Evolutionary conservation across 2,797 vertebrate species (phyloP).

Genomic region (Valencia hispanica): DNA sequence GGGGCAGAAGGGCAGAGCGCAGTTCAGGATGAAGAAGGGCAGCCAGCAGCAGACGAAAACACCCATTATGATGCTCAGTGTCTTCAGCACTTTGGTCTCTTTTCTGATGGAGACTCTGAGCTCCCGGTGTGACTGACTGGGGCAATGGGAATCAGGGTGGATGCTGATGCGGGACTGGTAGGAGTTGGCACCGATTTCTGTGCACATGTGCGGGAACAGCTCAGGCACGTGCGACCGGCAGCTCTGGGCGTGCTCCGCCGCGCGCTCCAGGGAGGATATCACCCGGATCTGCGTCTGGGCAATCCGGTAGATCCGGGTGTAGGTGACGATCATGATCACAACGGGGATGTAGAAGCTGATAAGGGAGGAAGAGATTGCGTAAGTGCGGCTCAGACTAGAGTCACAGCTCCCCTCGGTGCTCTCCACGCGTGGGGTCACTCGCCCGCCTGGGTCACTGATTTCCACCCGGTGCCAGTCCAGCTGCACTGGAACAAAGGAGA

Average conservation of each 20-base stretch:
- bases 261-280: constrained; percentile 76
- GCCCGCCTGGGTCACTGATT: constrained; percentile 14
- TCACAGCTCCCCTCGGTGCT: constrained; percentile 60
- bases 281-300: constrained; percentile 76
- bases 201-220: constrained; percentile 44
- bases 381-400: constrained; percentile 73
- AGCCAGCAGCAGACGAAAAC: constrained; percentile 80
- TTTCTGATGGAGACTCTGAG: constrained; percentile 70
- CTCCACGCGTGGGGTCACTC: constrained; percentile 7
- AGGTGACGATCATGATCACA: constrained; percentile 76
- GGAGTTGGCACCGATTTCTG: constrained; percentile 28
- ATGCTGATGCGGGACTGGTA: constrained; percentile 25
- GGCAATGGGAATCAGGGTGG: constrained; percentile 9
- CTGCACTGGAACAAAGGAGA: constrained; percentile 79
- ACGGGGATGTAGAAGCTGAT: constrained; percentile 81
- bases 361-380: constrained; percentile 78
- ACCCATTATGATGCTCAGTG: constrained; percentile 77
- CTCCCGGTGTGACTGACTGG: constrained; percentile 48
- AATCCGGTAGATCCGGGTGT: constrained; percentile 78
- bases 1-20: constrained; percentile 75
- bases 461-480: constrained; percentile 76
- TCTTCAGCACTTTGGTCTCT: constrained; percentile 78
- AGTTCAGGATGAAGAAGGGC: constrained; percentile 78
- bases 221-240: constrained; percentile 52
- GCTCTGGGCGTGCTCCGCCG: constrained; percentile 71